These are phyloP conservation scores for Sigmodon hispidus DNA, from an alignment of 2,113 vertebrate genomes.

Conservation along the genomic window DNA sequence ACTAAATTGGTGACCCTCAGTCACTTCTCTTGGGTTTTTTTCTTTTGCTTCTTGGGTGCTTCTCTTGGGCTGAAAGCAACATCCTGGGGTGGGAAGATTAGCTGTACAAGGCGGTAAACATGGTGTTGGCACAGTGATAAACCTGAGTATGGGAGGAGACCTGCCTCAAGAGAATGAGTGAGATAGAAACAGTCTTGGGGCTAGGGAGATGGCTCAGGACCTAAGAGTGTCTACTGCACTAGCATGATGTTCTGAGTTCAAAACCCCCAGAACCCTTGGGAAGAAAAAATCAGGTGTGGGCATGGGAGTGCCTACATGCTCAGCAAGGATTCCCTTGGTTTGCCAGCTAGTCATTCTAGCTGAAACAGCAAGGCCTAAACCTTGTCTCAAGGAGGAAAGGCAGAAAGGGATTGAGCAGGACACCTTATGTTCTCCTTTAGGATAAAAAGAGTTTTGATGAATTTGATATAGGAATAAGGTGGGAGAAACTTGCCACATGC, in stretches of 20 bases:
- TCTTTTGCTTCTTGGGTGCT: background rate
- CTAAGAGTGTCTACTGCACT: background rate
- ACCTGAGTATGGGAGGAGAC: background rate
- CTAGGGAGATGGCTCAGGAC: background rate
- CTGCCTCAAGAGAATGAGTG: background rate
- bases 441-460: too few species aligned
- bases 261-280: background rate
- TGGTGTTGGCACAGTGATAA: fast-evolving
- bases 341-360: background rate
- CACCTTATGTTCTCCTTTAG: background rate
- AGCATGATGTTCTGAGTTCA: background rate
- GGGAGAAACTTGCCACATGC: background rate
- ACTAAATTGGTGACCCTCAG: background rate
- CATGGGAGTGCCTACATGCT: too few species aligned
- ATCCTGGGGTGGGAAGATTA: background rate
- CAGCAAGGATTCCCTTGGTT: background rate
- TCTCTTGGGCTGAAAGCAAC: background rate
- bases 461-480: background rate
- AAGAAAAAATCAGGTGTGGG: background rate
- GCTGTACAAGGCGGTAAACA: background rate
- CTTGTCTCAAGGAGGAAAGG: background rate
- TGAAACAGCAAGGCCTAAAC: background rate
- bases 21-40: background rate
- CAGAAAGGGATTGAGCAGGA: background rate
- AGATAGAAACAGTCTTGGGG: fast-evolving